Evolutionary conservation across 2,888 invertebrate species (phyloP), one percentile per base, ranked within the genome.

Genomic region (Eulithis testata): DNA sequence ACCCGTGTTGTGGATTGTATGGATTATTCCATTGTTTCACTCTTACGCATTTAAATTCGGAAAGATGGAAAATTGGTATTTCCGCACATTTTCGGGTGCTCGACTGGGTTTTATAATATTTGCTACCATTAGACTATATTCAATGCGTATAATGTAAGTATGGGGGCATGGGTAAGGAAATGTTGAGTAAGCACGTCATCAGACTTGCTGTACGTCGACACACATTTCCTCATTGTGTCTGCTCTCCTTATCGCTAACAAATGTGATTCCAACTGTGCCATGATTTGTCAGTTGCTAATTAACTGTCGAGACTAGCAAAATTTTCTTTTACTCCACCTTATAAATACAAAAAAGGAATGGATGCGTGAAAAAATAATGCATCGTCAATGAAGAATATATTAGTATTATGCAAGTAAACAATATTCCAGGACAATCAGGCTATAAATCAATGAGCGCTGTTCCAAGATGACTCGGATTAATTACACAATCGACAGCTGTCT

Each of bases 401-500:
- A 50, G 56, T 60, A 60, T 50, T 60, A 53, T 65, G 51, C 63
- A 60, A 36, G 58, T 53, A 59, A 66, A 67, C 65, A 69, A 71
- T 61, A 62, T 56, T 57, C 50, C 65, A 66, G 60, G 60, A 64
- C 58, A 69, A 72, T 75, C 65, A 62, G 65, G 72, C 76, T 70
- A 85, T 88, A 80, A 85, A 87, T 88, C 82, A 85, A 76, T 12
- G 65, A 73, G 63, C 68, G 69, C 69, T 87, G 74, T 77, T 76
- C 81, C 81, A 84, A 87, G 84, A 83, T 82, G 85, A 79, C 82
- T 78, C 70, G 70, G 73, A 87, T 86, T 86, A 87, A 89, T 86
- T 79, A 80, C 77, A 60, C 68, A 72, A 76, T 75, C 69, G 75
- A 69, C 70, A 68, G 58, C 66, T 68, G 73, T 65, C 69, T 63